Evolutionary conservation across 2,888 invertebrate species (phyloP), one percentile per base, ranked within the genome.

Genomic region (Cheilosia variabilis): DNA sequence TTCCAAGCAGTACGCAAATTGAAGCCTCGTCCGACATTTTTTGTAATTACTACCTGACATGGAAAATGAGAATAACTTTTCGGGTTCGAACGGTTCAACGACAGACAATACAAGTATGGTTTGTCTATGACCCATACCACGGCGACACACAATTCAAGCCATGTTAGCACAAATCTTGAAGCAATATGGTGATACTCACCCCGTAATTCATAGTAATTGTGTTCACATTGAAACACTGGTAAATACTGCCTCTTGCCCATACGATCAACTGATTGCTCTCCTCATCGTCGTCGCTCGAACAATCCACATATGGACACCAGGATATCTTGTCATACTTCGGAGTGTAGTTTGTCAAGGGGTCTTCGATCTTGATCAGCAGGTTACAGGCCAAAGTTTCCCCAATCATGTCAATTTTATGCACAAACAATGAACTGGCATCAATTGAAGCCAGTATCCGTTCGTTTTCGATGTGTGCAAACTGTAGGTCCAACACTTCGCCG

Each of bases 401-500:
- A 72, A 93, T 93, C 87, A 95, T 93, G 90, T 95, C 95, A 88
- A 97, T 95, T 89, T 95, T 94, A 90, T 97, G 95, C 66, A 98
- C 95, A 91, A 96, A 96, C 87, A 98, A 94, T 90, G 98, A 98
- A 88, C 94, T 94, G 89, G 96, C 96, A 92, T 99, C 98, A 65
- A 98, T 96, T 88, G 96, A 96, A 0, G 97, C 98, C 50, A 99
- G 92, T 79, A 98, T 94, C 50, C 96, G 95, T 88, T 96, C 95
- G 72, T 94, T 94, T 87, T 95, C 94, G 57, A 96, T 95, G 91
- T 97, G 96, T 4, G 98, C 97, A 93, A 99, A 99, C 1, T 98
- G 95, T 62, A 99, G 92, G 92, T 99, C 99, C 91, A 97, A 95
- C n/a, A 98, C 96, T 91, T 96, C 94, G 47, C 97, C 98, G 65